Base-by-base conservation (phyloP, 1,140 invertebrate genomes). In the Calosoma granatense region DNA sequence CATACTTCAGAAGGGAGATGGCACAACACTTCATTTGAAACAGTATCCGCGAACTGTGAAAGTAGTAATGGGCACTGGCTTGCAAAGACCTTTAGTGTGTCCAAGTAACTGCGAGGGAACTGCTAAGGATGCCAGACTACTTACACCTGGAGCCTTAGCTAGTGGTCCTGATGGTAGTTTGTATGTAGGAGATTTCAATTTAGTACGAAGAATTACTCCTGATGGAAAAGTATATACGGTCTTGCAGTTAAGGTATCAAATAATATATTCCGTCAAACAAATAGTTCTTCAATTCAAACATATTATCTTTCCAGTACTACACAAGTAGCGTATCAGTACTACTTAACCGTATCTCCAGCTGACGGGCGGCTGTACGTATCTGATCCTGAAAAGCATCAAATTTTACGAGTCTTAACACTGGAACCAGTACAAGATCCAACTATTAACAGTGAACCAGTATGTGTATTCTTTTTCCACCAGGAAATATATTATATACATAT, bases 161-260 rank as follows among this genome's bases (percentile, higher is more conserved):
- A 90, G 90, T 20, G 94, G 93, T 17, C 88, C 93, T 3, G 96
- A 98, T 77, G 97, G 96, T 12, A 94, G 90, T 60, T 79, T 99
- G 19, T 98, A 96, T 71, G 90, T 99, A 6, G 96, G 94, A 0
- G 96, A 98, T 72, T 97, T 95, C 69, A 97, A 98, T 78, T 81
- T 96, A 30, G 89, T 99, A 21, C 79, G 96, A 23, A 81, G 94
- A 65, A 87, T 98, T 43, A 93, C 90, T 19, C 90, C 94, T 1
- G 87, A 93, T 67, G 92, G 92, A 66, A 85, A 84, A 64, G 90
- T 97, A 20, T 91, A 87, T 62, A 97, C 93, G 41, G 88, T 98
- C 20, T 75, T 97, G n/a, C 86, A 95, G 69, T 77, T 98, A 60
- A 90, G 87, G 90, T 92, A 77, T 47, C 4, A 39, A 30, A 22